A percentile compares a stretch with the other conserved stretches of the same genome.
phyloP scores from a whole-genome alignment of 2,113 vertebrate species.

The Urocynchramus pylzowi region DNA sequence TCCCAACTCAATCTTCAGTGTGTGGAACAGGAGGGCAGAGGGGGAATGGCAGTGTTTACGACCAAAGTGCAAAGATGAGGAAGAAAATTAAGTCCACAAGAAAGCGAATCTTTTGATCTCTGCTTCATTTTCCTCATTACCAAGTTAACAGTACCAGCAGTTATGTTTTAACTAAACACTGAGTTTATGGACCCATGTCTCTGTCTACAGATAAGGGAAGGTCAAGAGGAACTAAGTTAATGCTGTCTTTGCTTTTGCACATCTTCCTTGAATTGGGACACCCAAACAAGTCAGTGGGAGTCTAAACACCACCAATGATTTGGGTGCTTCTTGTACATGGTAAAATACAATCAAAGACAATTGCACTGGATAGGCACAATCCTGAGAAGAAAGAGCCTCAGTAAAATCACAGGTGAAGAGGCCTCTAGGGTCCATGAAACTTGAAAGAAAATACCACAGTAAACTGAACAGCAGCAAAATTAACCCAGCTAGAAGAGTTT shows the following conservation, averaged over 20 bases:
- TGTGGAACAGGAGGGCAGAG: conserved; percentile 35
- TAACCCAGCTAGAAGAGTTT: not conserved
- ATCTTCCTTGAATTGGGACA: conserved; percentile 9
- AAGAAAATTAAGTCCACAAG: conserved; percentile 1
- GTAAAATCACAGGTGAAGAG: not conserved
- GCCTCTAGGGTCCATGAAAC: not conserved
- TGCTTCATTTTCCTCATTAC: conserved; percentile 48
- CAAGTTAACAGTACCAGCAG: conserved; percentile 24
- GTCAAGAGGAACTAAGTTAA: conserved; percentile 37
- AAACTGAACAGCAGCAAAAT: not conserved
- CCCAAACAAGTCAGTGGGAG: conserved; percentile 2
- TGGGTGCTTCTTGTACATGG: not conserved
- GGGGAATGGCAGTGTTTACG: conserved; percentile 43
- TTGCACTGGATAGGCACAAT: not conserved
- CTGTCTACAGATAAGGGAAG: conserved; percentile 39
- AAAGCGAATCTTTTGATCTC: conserved; percentile 35
- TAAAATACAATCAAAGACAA: not conserved
- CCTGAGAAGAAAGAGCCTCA: not conserved
- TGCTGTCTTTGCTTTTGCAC: not conserved
- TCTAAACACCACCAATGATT: not conserved
- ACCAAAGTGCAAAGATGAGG: conserved; percentile 21
- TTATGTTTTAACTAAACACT: conserved; percentile 46
- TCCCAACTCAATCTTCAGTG: conserved; percentile 32
- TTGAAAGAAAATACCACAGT: not conserved
- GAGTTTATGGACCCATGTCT: conserved; percentile 52